Base-by-base conservation (phyloP, 2,888 invertebrate genomes). In the Nomada ferruginata region DNA sequence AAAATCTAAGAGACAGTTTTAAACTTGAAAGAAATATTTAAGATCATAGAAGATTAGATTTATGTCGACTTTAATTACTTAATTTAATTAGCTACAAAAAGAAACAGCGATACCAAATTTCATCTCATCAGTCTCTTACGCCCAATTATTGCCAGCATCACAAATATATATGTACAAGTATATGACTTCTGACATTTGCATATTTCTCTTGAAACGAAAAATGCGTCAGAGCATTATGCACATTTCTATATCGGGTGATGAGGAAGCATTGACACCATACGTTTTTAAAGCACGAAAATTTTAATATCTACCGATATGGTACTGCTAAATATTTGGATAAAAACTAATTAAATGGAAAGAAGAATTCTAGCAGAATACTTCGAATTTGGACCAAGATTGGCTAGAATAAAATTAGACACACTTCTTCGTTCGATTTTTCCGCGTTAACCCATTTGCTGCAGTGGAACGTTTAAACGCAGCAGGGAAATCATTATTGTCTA, bases 401-500 rank as follows among this genome's bases (percentile, higher is more conserved):
- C 7, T 36, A 47, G 36, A 50, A 55, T 10, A 55, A 20, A n/a
- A 13, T 36, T 23, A 42, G 23, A 23, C 55, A 15, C 15, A 11
- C 42, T 2, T 42, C 11, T 26, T 20, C 47, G 23, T 26, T 65
- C 26, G 44, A 29, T 36, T 64, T 73, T 47, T 36, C 26, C 47
- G 42, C 15, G 57, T 72, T 64, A 76, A 50, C 50, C 50, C 50
- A 10, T 68, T 76, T 76, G 20, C 29, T 29, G 42, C 29, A 63
- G 26, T 50, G 55, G 44, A 57, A 50, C 11, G 20, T 50, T 61
- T 47, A 13, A 55, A 20, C 42, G 42, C 18, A 65, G n/a, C 29
- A 52, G 52, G 52, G 52, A 64, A 79, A 69, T 77, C 78, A 52
- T 77, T 55, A 69, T 77, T 52, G 57, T 15, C 44, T 53, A 44